Evolutionary conservation across 2,113 vertebrate species (phyloP), one percentile per base, ranked within the genome.

Genomic region (Gallinago media): DNA sequence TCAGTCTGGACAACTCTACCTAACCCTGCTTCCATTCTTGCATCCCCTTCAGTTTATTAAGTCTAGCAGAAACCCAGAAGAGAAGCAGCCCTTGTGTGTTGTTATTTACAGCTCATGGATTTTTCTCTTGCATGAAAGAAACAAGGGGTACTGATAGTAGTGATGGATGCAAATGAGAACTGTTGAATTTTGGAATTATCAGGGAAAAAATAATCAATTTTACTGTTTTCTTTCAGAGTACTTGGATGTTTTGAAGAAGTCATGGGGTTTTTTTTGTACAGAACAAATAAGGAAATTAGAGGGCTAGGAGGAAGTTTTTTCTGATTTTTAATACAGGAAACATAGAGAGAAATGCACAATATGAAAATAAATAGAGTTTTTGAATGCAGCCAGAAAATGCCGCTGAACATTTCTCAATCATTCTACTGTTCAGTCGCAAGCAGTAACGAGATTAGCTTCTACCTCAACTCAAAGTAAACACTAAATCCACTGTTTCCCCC

Each of bases 201-300:
- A 34, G 22, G 15, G 9, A 38, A 50, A 56, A 52, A n/a, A 34
- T 23, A 76, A 31, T 20, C 8, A 50, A 2, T 18, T 18, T n/a
- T 40, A 71, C 15, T 25, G 3, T 8, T 23, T 50, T 50, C 67
- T 61, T 47, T 36, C 59, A 67, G 6, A 25, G 19, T 44, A 36
- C 19, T 1, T 2, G 15, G 11, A 27, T 20, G 18, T n/a, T 85
- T 50, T 77, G 18, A n/a, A 67, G 32, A 50, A 67, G 77, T 44
- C 3, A 2, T 5, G n/a, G n/a, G 2, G 1, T 9, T 26, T 44
- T 42, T 62, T 54, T 55, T 50, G 4, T 56, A 40, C 1, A 42
- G 15, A 67, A 73, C 3, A 38, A 56, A 38, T 36, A 15, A 93
- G 9, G 14, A 86, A 55, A 82, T 65, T 2, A 73, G 22, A 59